Evolutionary conservation across 2,888 invertebrate species (phyloP), one percentile per base, ranked within the genome.

Genomic region (Orthonychiurus folsomi): DNA sequence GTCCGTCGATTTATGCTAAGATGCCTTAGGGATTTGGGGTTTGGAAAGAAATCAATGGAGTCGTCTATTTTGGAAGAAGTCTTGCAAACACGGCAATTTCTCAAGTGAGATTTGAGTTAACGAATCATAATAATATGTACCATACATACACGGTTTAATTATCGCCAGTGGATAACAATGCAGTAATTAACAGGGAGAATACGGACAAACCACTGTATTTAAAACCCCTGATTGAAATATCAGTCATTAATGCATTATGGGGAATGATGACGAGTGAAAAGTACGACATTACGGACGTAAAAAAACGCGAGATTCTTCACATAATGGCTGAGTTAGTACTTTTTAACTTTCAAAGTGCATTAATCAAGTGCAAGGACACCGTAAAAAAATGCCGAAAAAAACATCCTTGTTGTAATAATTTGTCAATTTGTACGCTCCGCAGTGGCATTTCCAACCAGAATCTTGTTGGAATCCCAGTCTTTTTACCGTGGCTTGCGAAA

Each of bases 371-470:
- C n/a, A n/a, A n/a, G n/a, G n/a, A n/a, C n/a, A n/a, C n/a, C n/a
- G n/a, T n/a, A n/a, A n/a, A n/a, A n/a, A n/a, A n/a, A n/a, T n/a
- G n/a, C n/a, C n/a, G n/a, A n/a, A n/a, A n/a, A n/a, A n/a, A n/a
- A 18, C 52, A 52, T 52, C 26, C 21, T 37, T 12, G 20, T 37
- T 57, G 27, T 20, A 37, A 37, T n/a, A 37, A 37, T 37, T 37
- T 57, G 23, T 54, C 54, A 54, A 24, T 54, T 54, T 37, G 9
- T 9, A 9, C 15, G 5, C 9, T 9, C 5, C 15, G 37, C 15
- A 71, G 71, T 3, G 72, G 72, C 37, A 61, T 72, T 18, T 63
- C 69, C 0, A 67, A 69, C 15, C 72, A 72, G 57, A 69, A 72
- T 37, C 66, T 72, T 27, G 63, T 72, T 12, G 72, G 72, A n/a